Evolutionary conservation across 2,888 invertebrate genomes (phyloP), one percentile per base, ranked within the genome.

Genomic region (Pterobdella sp.): DNA sequence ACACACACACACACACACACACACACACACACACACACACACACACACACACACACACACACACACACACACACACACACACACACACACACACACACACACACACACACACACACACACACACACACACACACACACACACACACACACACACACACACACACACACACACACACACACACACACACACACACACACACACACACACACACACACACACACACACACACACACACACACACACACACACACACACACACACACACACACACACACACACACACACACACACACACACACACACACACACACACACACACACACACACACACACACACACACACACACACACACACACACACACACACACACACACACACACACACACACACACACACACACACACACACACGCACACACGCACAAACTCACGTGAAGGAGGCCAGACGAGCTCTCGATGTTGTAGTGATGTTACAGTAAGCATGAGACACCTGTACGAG

Each of bases 331-430:
- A 65, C 35, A 65, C 35, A 65, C 35, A 65, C 66, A 65, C 35
- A 65, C 66, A 65, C 35, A 65, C 66, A 65, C 35, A 65, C 66
- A 65, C 35, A 65, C 68, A 42, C 37, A 37, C 68, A 68, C 37
- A 68, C 68, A 68, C 37, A 68, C 68, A 42, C 37, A 68, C 42
- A 68, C 10, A 68, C 68, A 68, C 37, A 42, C 68, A 68, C 37
- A 68, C 68, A 68, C 37, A 42, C 68, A 68, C 3, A 36, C 37
- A 68, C 37, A 68, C 36, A 56, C 60, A 56, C 60, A 56, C 60
- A 56, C 60, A 56, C 60, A 56, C 60, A 56, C 60, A 56, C 60
- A 56, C 60, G 26, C 14, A 56, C 7, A 56, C 60, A 56, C 60
- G 26, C 60, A 56, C 60, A n/a, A n/a, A n/a, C n/a, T n/a, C n/a